Conservation (phyloP, 2,797 vertebrate genomes). For the Coreius guichenoti region DNA sequence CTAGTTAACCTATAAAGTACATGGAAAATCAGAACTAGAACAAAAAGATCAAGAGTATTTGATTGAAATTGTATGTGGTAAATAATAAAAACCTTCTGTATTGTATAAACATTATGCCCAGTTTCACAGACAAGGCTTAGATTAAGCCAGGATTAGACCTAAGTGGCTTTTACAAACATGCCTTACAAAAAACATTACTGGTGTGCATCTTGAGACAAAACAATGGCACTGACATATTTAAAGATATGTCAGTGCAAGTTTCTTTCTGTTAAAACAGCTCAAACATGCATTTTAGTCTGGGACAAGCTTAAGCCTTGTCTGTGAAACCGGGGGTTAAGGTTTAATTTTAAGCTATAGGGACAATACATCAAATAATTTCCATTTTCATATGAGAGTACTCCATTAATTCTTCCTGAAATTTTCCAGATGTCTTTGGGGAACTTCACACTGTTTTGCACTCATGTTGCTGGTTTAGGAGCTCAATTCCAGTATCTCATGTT, state of each 20-base stretch:
- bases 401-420: neutral
- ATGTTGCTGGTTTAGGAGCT: constrained; percentile 72
- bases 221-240: too few species aligned
- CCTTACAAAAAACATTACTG: too few species aligned
- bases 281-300: too few species aligned
- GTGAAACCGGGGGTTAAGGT: too few species aligned
- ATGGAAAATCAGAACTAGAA: neutral
- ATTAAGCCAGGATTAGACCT: too few species aligned
- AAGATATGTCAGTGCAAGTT: too few species aligned
- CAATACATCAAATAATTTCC: neutral
- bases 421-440: constrained; percentile 79
- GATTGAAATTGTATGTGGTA: neutral
- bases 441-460: constrained; percentile 80
- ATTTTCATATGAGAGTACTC: neutral
- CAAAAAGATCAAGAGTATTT: neutral
- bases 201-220: too few species aligned
- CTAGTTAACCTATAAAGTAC: neutral
- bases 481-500: constrained; percentile 79
- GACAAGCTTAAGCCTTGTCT: too few species aligned
- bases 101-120: neutral
- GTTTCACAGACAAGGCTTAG: too few species aligned
- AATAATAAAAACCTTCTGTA: neutral
- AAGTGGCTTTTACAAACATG: too few species aligned
- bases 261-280: too few species aligned
- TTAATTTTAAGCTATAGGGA: neutral